Evolutionary conservation across 2,797 vertebrate genomes (phyloP), one percentile per base, ranked within the genome.

Genomic region (Chloroceryle inda): DNA sequence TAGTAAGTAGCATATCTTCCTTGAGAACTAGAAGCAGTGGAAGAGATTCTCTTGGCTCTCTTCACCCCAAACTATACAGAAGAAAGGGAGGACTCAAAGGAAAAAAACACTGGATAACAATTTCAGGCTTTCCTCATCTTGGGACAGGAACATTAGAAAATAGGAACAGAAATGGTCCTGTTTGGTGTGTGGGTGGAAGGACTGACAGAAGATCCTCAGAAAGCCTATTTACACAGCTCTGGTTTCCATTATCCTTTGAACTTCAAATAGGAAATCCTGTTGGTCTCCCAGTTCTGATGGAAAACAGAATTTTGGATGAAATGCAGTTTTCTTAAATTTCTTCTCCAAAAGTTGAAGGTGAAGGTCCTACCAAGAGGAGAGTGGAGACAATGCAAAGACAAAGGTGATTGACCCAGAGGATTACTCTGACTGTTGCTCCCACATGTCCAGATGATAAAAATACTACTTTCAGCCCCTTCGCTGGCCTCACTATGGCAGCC

Each of bases 161-260:
- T 0, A 61, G 37, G 66, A 89, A 77, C 17, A 89, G 55, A 88
- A 85, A 42, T 11, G 15, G 37, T 85, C 71, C 61, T 49, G 52
- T 78, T 78, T 52, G 69, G 75, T 6, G 11, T 2, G 16, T 78
- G 40, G 76, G 24, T 4, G 7, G 88, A 83, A 81, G 58, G 91
- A 77, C 31, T 83, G 78, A 53, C 19, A 67, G 37, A 89, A 59
- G 31, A 62, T 94, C 58, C 66, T 90, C 58, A 78, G 69, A 88
- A 94, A 84, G 79, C 68, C 49, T 83, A 5, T 81, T 69, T 58
- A 72, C 67, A 63, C 31, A 50, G 47, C 24, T 87, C 85, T 95
- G 90, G 24, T 86, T 93, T 67, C 71, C 31, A 86, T 93, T 93
- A 88, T 90, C 62, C 73, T 93, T 90, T 86, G 42, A 90, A 95